Percentiles rank a stretch among this genome's conserved stretches.
These are phyloP conservation scores for Brachypteracias leptosomus DNA, from an alignment of 2,113 vertebrate genomes.

Conservation along the genomic window DNA sequence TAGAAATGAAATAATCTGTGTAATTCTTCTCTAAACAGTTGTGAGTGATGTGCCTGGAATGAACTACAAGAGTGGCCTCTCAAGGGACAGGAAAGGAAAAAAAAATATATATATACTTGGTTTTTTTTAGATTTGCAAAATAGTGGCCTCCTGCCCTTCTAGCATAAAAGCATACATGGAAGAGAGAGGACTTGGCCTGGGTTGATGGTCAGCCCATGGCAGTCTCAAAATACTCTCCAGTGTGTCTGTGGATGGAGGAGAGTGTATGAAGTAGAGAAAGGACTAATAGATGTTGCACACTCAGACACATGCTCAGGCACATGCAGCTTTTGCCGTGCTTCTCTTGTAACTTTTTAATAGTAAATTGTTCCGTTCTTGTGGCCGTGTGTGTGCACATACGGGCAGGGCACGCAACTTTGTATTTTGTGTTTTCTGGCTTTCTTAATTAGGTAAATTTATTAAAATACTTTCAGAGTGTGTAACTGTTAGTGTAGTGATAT, in stretches of 20 bases:
- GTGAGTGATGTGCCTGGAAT: background rate
- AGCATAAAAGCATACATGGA: background rate
- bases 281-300: rapidly evolving
- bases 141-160: background rate
- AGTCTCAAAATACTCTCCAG: background rate
- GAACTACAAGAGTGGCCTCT: background rate
- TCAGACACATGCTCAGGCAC: rapidly evolving
- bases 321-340: background rate
- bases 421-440: background rate
- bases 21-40: background rate
- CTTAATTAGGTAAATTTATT: background rate
- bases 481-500: background rate
- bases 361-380: background rate
- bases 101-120: too few relatives aligned
- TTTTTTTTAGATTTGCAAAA: background rate
- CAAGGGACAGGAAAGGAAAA: background rate
- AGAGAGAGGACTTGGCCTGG: background rate
- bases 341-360: background rate
- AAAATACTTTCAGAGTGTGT: background rate
- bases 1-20: background rate
- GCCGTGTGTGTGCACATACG: background rate
- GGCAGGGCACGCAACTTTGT: background rate
- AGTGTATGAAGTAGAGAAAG: too few relatives aligned
- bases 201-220: background rate
- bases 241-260: background rate